phyloP scores from a whole-genome alignment of 2,797 vertebrate genomes.

The Enteromius treurensis region DNA sequence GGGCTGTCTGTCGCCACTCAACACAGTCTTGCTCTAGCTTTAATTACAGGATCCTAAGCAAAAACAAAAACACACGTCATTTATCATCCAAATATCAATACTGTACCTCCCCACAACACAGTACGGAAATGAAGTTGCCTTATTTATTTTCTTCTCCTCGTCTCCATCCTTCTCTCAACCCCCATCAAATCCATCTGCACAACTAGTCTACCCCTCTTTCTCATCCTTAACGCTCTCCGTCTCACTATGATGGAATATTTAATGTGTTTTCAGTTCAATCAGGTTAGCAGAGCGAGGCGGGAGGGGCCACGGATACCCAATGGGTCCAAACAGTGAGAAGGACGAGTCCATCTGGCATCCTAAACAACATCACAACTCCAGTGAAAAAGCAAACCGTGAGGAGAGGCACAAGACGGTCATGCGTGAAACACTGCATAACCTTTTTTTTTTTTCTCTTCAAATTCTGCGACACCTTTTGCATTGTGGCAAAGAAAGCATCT shows the following conservation, averaged over 20 bases:
- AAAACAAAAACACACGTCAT: constrained; percentile 16
- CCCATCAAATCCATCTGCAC: constrained; percentile 17
- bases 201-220: constrained; percentile 25
- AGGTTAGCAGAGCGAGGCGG: constrained; percentile 16
- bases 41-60: constrained; percentile 6
- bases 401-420: neutral
- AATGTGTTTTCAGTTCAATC: constrained; percentile 46
- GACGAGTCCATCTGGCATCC: constrained; percentile 41
- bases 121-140: constrained; percentile 37
- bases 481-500: neutral
- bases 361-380: constrained; percentile 32
- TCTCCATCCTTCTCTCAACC: constrained; percentile 23
- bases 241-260: constrained; percentile 43
- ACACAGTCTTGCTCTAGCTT: neutral
- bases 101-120: neutral
- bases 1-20: constrained; percentile 1
- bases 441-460: neutral
- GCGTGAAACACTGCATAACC: constrained; percentile 6
- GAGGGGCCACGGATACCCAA: constrained; percentile 22
- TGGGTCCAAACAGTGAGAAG: constrained; percentile 38
- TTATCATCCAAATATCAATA: constrained; percentile 20
- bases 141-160: constrained; percentile 25
- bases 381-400: constrained; percentile 8
- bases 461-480: neutral
- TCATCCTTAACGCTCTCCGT: constrained; percentile 32